phyloP scores from a whole-genome alignment of 2,888 invertebrate species.

The Plagodis dolabraria region DNA sequence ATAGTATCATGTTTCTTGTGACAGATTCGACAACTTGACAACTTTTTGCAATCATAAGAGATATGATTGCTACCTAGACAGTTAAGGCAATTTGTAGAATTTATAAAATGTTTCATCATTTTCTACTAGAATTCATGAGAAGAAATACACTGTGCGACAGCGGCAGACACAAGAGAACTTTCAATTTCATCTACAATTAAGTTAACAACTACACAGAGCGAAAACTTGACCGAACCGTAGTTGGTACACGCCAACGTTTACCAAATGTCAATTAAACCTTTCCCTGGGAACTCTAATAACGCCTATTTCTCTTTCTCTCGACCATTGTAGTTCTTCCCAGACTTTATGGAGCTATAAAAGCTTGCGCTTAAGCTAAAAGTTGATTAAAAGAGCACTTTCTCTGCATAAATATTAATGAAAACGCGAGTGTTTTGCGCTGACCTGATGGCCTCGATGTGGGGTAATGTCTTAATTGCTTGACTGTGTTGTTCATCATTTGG shows the following conservation, averaged over 20 bases:
- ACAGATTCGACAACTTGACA: too few relatives aligned
- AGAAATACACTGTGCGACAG: background rate
- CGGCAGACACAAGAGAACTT: constrained; percentile 10
- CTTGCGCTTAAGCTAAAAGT: constrained; percentile 38
- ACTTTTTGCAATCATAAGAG: too few relatives aligned
- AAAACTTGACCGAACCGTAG: constrained; percentile 8
- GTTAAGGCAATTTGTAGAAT: too few relatives aligned
- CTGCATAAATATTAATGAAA: constrained; percentile 46
- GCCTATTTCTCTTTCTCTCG: constrained; percentile 23
- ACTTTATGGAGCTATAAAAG: constrained; percentile 32
- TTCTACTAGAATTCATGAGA: too few relatives aligned
- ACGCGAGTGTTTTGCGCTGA: constrained; percentile 37
- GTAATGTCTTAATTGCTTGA: constrained; percentile 38
- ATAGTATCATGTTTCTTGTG: too few relatives aligned
- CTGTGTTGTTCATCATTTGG: constrained; percentile 7
- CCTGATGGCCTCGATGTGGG: constrained; percentile 38
- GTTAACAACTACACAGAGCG: constrained; percentile 17
- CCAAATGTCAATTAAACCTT: constrained; percentile 23
- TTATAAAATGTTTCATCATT: too few relatives aligned
- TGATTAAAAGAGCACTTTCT: constrained; percentile 56
- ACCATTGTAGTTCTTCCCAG: constrained; percentile 26
- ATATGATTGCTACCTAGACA: too few relatives aligned
- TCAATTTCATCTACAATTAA: constrained; percentile 23
- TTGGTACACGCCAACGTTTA: constrained; percentile 4
- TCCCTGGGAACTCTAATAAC: constrained; percentile 30